These are phyloP conservation scores for Eupithecia exiguata DNA, from an alignment of 2,888 invertebrate species.

Conservation along the genomic window DNA sequence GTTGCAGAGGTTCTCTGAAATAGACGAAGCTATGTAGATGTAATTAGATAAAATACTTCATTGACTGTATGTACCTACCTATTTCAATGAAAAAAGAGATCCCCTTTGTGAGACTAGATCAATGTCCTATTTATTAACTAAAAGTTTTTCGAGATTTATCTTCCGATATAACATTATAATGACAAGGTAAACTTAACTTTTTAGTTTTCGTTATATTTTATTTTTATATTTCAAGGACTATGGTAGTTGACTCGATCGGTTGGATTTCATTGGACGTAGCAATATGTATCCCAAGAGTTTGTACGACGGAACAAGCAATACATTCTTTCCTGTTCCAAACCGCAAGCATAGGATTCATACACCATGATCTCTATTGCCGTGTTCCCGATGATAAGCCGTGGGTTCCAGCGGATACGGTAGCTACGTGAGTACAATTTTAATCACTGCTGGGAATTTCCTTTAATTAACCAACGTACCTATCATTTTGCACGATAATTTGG, in stretches of 20 bases:
- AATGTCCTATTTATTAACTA: too few species aligned
- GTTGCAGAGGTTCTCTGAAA: background rate
- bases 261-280: conserved; percentile 38
- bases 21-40: too few species aligned
- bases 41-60: too few species aligned
- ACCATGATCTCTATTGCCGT: conserved; percentile 48
- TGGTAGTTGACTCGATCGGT: background rate
- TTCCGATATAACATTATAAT: too few species aligned
- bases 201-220: too few species aligned
- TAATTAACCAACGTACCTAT: background rate
- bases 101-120: too few species aligned
- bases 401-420: conserved; percentile 49
- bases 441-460: too few species aligned
- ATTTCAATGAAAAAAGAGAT: too few species aligned
- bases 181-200: too few species aligned
- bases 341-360: conserved; percentile 45
- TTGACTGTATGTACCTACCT: too few species aligned
- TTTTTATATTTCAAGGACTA: background rate
- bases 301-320: conserved; percentile 48
- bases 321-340: conserved; percentile 29
- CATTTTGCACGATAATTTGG: background rate
- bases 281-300: conserved; percentile 55
- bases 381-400: conserved; percentile 53
- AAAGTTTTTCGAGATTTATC: too few species aligned
- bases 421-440: conserved; percentile 45